Evolutionary conservation across 2,888 invertebrate species (phyloP).

Genomic region (Callinectes sapidus): DNA sequence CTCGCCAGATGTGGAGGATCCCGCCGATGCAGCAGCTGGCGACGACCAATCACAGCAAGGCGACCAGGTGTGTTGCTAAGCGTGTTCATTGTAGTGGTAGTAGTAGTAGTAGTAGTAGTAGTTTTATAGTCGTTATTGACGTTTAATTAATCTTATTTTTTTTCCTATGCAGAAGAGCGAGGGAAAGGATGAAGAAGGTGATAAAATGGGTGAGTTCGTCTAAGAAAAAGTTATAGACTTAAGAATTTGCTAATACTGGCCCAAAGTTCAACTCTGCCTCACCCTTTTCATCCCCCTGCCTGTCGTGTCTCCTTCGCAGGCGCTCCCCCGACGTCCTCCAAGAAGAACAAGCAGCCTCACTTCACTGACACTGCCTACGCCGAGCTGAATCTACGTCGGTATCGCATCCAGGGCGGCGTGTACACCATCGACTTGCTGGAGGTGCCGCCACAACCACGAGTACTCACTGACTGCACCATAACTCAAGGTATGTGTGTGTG

Average conservation of each 20-base stretch:
- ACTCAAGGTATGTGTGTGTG: constrained; percentile 58
- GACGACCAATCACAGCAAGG: not conserved
- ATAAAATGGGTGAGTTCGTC: not conserved
- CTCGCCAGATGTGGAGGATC: not conserved
- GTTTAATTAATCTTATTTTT: not conserved
- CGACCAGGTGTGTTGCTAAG: not conserved
- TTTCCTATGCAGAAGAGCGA: not conserved
- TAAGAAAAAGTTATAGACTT: no score
- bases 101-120: no score
- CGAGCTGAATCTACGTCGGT: constrained; percentile 86
- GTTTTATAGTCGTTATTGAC: not conserved
- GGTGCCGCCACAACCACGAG: constrained; percentile 85
- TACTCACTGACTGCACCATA: constrained; percentile 73
- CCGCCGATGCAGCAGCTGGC: not conserved
- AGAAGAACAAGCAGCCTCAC: constrained; percentile 46
- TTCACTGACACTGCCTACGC: constrained; percentile 59
- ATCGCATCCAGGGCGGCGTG: constrained; percentile 85
- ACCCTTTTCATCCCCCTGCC: not conserved
- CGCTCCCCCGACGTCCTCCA: constrained; percentile 34
- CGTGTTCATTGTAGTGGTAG: no score
- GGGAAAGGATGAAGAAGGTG: not conserved
- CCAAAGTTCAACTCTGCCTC: no score
- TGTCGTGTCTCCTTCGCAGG: constrained; percentile 38
- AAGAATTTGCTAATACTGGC: no score
- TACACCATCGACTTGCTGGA: constrained; percentile 84